phyloP scores from a whole-genome alignment of 1,140 invertebrate species.

The Cotesia glomerata region DNA sequence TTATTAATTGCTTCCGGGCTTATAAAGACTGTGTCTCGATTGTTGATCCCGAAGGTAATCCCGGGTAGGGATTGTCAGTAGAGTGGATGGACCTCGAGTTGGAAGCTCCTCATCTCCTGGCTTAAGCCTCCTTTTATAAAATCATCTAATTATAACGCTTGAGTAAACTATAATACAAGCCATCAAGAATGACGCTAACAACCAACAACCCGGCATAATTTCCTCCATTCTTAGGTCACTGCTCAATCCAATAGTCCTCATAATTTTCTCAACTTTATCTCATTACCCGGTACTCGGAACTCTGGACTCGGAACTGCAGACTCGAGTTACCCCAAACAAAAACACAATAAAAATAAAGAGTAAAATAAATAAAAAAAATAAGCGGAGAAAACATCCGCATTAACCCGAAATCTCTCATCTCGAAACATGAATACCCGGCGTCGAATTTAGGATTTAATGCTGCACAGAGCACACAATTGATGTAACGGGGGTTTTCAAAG shows the following conservation, averaged over 20 bases:
- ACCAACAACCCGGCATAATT: neutral
- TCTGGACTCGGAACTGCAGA: no score
- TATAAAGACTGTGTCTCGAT: slow-evolving; percentile 36
- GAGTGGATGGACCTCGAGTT: slow-evolving; percentile 35
- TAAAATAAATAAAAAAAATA: neutral
- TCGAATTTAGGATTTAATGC: neutral
- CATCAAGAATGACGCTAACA: slow-evolving; percentile 12
- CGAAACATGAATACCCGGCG: neutral
- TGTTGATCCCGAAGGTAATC: slow-evolving; percentile 44
- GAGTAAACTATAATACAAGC: slow-evolving; percentile 47
- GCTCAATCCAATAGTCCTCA: neutral
- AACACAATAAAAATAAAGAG: no score
- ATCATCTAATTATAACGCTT: slow-evolving; percentile 60
- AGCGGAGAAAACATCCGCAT: neutral
- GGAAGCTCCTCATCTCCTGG: slow-evolving; percentile 13
- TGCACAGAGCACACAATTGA: slow-evolving; percentile 1
- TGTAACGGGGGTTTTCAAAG: slow-evolving; percentile 51
- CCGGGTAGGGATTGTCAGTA: neutral
- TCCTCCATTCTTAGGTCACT: slow-evolving; percentile 8
- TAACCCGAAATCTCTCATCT: neutral
- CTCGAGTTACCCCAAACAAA: no score
- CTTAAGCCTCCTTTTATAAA: slow-evolving; percentile 40
- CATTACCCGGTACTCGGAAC: neutral
- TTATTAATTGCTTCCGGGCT: slow-evolving; percentile 23
- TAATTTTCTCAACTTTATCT: slow-evolving; percentile 2